Percentiles rank a stretch among this genome's conserved stretches.
These are phyloP conservation scores for Brassicogethes aeneus DNA, from an alignment of 2,888 invertebrate species.

Conservation along the genomic window DNA sequence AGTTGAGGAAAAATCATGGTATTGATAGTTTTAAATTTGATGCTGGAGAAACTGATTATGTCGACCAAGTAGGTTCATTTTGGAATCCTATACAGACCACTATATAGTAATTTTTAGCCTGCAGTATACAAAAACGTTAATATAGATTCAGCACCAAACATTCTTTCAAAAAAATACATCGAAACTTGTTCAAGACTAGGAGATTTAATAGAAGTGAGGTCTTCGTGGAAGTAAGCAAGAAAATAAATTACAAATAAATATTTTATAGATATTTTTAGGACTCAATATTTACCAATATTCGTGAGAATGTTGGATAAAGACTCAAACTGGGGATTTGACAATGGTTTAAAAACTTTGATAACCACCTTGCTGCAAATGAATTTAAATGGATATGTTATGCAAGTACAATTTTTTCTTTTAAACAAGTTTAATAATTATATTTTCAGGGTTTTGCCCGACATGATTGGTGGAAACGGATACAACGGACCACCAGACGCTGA, in stretches of 20 bases:
- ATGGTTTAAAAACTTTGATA: constrained; percentile 63
- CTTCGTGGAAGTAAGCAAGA: constrained; percentile 49
- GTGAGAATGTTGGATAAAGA: constrained; percentile 73
- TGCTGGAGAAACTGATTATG: constrained; percentile 67
- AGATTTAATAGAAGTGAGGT: constrained; percentile 58
- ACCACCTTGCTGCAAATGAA: constrained; percentile 59
- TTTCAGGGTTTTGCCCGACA: constrained; percentile 61
- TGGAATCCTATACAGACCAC: neutral
- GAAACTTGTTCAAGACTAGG: constrained; percentile 51
- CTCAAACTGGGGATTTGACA: constrained; percentile 58
- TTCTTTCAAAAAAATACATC: constrained; percentile 49
- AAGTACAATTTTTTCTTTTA: constrained; percentile 12
- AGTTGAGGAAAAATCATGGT: constrained; percentile 50
- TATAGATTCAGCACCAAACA: constrained; percentile 47
- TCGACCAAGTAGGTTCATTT: constrained; percentile 45
- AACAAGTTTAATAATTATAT: constrained; percentile 38
- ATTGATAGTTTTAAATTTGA: constrained; percentile 75
- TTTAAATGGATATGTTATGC: constrained; percentile 41
- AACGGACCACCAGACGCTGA: constrained; percentile 44
- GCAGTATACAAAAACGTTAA: constrained; percentile 38
- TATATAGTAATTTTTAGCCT: constrained; percentile 12
- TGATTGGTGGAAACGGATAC: constrained; percentile 56
- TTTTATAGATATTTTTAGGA: constrained; percentile 35
- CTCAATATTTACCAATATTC: constrained; percentile 62
- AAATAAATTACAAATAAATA: constrained; percentile 2